These are phyloP conservation scores for Notarius lentiginosus DNA, from an alignment of 2,113 vertebrate species.

Conservation along the genomic window DNA sequence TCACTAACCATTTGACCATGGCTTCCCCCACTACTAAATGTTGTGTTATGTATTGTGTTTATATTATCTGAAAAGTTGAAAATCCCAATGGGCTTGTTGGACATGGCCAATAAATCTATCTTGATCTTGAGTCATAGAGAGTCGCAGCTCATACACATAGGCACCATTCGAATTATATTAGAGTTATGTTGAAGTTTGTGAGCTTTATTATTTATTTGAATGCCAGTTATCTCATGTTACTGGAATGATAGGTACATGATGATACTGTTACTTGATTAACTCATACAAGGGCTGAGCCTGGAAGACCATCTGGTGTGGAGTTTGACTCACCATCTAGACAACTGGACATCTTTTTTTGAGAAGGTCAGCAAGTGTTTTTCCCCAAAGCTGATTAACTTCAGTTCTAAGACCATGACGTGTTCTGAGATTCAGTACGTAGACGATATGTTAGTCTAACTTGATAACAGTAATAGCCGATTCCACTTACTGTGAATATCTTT, in stretches of 20 bases:
- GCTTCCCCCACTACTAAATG: not conserved
- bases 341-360: not conserved
- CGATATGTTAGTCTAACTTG: not conserved
- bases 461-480: not conserved
- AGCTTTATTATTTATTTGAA: not conserved
- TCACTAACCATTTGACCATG: no score
- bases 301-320: not conserved
- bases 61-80: not conserved
- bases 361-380: not conserved
- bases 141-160: not conserved
- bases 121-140: not conserved
- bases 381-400: not conserved
- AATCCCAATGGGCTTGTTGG: not conserved
- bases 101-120: not conserved
- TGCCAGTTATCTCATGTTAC: not conserved
- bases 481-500: not conserved
- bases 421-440: not conserved
- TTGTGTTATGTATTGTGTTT: not conserved
- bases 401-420: not conserved
- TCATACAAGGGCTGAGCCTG: not conserved
- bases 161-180: not conserved
- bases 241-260: not conserved
- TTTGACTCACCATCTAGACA: not conserved
- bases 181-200: not conserved
- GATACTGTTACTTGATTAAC: not conserved